Conservation (phyloP, 2,797 vertebrate species). For the Eurystomus glaucurus region DNA sequence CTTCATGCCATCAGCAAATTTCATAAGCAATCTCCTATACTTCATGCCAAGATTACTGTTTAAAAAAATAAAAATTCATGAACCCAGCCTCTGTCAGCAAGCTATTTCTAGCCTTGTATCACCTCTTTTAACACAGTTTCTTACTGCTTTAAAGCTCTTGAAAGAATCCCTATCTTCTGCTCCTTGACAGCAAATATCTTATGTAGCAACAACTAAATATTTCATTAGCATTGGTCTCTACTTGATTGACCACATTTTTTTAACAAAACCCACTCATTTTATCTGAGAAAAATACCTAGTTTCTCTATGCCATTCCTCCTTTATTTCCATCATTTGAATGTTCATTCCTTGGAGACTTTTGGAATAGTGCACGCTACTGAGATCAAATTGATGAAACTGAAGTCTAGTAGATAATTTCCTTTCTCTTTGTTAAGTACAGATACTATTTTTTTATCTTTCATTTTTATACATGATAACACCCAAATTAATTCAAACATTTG, state of each 20-base stretch:
- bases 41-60: not conserved
- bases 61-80: not conserved
- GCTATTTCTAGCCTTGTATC: not conserved
- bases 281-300: not conserved
- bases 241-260: accelerated
- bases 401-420: not conserved
- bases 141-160: not conserved
- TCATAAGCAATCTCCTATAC: not conserved
- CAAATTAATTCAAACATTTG: not conserved
- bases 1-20: not conserved
- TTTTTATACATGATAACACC: not conserved
- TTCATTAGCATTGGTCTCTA: not conserved
- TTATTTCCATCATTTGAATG: not conserved
- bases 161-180: not conserved
- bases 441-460: not conserved
- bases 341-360: not conserved
- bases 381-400: not conserved
- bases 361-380: not conserved
- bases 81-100: not conserved
- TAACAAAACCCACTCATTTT: accelerated
- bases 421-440: not conserved
- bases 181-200: not conserved
- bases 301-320: not conserved
- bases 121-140: not conserved
- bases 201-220: not conserved